phyloP scores from a whole-genome alignment of 2,797 vertebrate genomes.

The Dicrostonyx torquatus region DNA sequence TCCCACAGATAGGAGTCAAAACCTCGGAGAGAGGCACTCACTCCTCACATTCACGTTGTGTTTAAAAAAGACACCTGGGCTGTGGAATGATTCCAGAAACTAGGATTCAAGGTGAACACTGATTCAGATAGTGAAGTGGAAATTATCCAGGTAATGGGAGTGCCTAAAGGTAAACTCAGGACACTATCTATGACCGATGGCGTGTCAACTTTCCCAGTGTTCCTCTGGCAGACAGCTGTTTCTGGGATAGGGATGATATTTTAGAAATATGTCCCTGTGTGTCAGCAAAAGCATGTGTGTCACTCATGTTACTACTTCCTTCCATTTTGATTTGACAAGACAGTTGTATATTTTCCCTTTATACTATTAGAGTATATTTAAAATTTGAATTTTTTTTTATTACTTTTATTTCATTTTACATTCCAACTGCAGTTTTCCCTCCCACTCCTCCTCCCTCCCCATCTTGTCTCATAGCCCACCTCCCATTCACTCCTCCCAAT shows the following conservation, averaged over 20 bases:
- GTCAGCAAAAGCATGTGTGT: neutral
- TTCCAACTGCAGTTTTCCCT: too few relatives aligned
- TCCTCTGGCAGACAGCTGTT: neutral
- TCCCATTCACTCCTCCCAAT: too few relatives aligned
- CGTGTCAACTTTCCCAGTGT: fast-evolving
- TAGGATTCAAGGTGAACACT: neutral
- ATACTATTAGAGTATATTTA: neutral
- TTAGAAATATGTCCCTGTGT: neutral
- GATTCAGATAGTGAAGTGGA: neutral
- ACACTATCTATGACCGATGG: neutral
- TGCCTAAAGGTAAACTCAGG: neutral
- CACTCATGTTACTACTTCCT: neutral
- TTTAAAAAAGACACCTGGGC: neutral
- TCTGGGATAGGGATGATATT: neutral
- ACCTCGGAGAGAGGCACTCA: neutral
- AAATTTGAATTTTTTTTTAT: too few relatives aligned
- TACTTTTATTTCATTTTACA: too few relatives aligned
- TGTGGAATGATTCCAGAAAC: neutral
- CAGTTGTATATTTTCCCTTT: neutral
- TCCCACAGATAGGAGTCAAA: neutral
- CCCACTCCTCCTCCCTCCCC: too few relatives aligned
- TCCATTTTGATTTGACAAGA: neutral
- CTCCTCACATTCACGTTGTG: neutral
- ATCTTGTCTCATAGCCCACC: too few relatives aligned
- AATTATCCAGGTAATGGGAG: neutral